These are phyloP conservation scores for Pseudotriccus pelzelni DNA, from an alignment of 2,797 vertebrate species.

Conservation along the genomic window DNA sequence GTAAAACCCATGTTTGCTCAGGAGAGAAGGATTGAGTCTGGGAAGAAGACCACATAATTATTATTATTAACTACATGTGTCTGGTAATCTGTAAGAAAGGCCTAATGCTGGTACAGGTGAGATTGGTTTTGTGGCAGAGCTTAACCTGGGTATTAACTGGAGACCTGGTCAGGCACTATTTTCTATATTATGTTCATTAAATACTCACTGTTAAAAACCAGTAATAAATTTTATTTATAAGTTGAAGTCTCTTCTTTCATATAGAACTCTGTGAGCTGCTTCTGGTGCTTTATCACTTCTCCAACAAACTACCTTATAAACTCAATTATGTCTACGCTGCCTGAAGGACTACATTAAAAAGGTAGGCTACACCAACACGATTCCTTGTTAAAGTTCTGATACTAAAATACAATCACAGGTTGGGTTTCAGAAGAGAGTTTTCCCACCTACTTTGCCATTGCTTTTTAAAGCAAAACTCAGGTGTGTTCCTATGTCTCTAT, in stretches of 20 bases:
- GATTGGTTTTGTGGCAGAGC: background rate
- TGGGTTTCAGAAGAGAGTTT: background rate
- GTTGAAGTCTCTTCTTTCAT: background rate
- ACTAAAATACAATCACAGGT: constrained; percentile 4
- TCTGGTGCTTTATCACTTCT: background rate
- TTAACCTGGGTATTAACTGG: background rate
- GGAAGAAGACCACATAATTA: background rate
- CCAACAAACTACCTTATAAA: background rate
- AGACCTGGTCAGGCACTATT: background rate
- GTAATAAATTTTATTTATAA: background rate
- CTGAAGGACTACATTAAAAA: constrained; percentile 2
- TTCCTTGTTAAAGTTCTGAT: constrained; percentile 1
- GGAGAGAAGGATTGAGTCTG: background rate
- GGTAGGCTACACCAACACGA: background rate
- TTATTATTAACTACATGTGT: background rate
- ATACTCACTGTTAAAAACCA: background rate
- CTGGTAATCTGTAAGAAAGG: background rate
- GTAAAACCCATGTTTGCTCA: background rate
- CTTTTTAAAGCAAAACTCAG: constrained; percentile 36
- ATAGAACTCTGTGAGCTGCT: background rate
- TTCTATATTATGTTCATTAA: background rate
- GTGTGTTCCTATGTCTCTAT: background rate
- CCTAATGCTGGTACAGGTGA: background rate
- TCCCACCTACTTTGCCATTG: background rate
- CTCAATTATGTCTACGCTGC: background rate